These are phyloP conservation scores for Mactromeris polynyma DNA, from an alignment of 2,888 invertebrate species.

Conservation along the genomic window DNA sequence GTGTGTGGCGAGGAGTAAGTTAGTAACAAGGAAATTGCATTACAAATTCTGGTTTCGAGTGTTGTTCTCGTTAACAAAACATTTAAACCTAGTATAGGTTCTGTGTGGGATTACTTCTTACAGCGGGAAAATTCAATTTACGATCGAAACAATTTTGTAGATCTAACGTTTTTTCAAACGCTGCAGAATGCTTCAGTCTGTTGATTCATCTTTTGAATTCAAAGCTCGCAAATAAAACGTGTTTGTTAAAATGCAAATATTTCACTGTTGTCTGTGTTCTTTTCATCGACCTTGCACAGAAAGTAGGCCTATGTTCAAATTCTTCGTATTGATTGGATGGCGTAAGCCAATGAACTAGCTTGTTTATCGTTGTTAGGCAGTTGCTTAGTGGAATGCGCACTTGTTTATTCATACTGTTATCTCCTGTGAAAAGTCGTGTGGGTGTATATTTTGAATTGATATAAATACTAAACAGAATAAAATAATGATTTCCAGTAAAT, in stretches of 20 bases:
- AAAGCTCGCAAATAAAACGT: too few relatives aligned
- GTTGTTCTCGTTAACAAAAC: too few relatives aligned
- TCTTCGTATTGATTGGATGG: slow-evolving; percentile 21
- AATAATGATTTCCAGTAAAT: neutral
- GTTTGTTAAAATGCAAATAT: neutral
- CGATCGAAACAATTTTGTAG: too few relatives aligned
- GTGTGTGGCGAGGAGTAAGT: too few relatives aligned
- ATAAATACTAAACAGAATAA: neutral
- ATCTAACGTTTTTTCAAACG: too few relatives aligned
- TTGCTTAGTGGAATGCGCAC: slow-evolving; percentile 26
- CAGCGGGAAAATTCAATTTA: too few relatives aligned
- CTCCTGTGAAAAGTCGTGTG: neutral
- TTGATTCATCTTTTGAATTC: too few relatives aligned
- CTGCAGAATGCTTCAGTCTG: too few relatives aligned
- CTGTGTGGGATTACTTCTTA: too few relatives aligned
- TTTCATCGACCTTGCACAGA: neutral
- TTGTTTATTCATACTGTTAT: neutral
- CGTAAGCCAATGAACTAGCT: slow-evolving; percentile 9
- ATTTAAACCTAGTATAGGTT: too few relatives aligned
- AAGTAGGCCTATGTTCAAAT: neutral
- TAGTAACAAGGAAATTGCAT: too few relatives aligned
- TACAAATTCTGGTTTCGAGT: too few relatives aligned
- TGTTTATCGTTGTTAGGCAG: slow-evolving; percentile 40
- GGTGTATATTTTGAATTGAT: neutral
- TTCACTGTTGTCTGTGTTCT: neutral